These are phyloP conservation scores for Phrynocephalus vlangalii DNA, from an alignment of 2,797 vertebrate species.

Conservation along the genomic window DNA sequence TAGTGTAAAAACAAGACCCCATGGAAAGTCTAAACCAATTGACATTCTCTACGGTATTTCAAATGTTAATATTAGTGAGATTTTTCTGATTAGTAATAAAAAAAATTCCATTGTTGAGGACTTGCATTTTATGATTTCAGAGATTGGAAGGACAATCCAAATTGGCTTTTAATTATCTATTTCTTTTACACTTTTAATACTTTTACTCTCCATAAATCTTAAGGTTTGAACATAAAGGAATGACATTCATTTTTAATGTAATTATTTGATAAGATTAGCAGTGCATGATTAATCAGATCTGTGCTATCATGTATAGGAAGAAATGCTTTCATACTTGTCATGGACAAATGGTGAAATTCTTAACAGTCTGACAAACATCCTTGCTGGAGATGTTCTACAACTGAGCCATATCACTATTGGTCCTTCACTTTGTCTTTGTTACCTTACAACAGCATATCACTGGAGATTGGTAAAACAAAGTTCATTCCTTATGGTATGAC, in stretches of 20 bases:
- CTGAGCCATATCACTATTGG: not conserved
- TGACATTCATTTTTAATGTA: constrained; percentile 70
- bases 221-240: constrained; percentile 64
- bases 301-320: constrained; percentile 62
- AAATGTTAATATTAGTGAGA: constrained; percentile 46
- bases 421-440: not conserved
- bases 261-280: constrained; percentile 79
- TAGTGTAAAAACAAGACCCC: not conserved
- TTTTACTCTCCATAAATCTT: constrained; percentile 67
- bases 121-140: constrained; percentile 65
- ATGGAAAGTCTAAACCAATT: constrained; percentile 30
- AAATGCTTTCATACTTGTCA: constrained; percentile 47
- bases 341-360: constrained; percentile 36
- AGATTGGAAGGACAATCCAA: constrained; percentile 61
- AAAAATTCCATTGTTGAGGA: constrained; percentile 55
- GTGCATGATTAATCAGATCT: constrained; percentile 73
- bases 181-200: constrained; percentile 64
- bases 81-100: constrained; percentile 46
- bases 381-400: constrained; percentile 10
- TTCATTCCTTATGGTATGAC: not conserved
- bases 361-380: constrained; percentile 43
- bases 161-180: constrained; percentile 72
- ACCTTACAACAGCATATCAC: not conserved
- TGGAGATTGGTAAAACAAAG: accelerated
- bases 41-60: constrained; percentile 19